Conservation (phyloP, 2,888 invertebrate genomes). For the Drosophila austrosaltans region DNA sequence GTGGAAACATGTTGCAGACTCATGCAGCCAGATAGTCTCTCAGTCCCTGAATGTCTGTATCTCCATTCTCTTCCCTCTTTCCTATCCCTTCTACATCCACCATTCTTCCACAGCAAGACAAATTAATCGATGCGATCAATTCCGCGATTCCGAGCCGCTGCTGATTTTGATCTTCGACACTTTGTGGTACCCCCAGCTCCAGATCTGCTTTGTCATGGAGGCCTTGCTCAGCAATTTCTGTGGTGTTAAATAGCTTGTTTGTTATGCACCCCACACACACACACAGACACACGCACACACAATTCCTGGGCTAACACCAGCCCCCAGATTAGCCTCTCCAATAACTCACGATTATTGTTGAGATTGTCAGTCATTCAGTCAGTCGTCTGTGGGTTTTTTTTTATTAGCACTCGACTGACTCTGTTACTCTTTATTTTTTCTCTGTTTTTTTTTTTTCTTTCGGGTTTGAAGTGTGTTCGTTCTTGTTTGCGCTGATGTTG, state of each 20-base stretch:
- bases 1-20: conserved; percentile 71
- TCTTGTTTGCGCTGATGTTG: conserved; percentile 66
- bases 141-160: conserved; percentile 65
- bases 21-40: conserved; percentile 59
- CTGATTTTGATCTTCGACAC: conserved; percentile 80
- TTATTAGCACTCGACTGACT: conserved; percentile 73
- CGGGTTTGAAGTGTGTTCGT: conserved; percentile 58
- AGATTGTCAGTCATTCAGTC: conserved; percentile 76
- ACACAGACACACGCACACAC: conserved; percentile 25
- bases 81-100: no score
- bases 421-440: conserved; percentile 28
- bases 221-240: conserved; percentile 68
- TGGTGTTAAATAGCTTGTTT: conserved; percentile 80
- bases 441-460: not conserved
- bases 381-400: conserved; percentile 47
- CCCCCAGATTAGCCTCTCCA: conserved; percentile 66
- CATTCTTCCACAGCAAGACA: conserved; percentile 65
- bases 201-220: conserved; percentile 59
- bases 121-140: conserved; percentile 82
- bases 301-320: conserved; percentile 68
- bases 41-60: conserved; percentile 18
- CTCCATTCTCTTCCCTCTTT: conserved; percentile 12
- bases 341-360: conserved; percentile 77
- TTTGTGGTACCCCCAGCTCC: conserved; percentile 44
- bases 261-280: conserved; percentile 67